Base-by-base conservation (phyloP, 2,797 vertebrate species). In the Pseudochromis fuscus region DNA sequence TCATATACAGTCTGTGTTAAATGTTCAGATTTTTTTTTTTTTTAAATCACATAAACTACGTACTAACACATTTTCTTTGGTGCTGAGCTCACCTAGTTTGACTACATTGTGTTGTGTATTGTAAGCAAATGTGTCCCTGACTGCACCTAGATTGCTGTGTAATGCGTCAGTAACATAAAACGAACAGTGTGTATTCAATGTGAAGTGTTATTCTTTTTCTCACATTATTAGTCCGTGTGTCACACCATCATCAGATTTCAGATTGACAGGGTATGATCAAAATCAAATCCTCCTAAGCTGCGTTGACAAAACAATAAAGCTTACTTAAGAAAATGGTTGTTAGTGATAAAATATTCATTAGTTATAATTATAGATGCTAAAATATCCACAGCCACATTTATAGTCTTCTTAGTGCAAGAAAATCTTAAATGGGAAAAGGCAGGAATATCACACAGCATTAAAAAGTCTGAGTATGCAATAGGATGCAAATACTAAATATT, bases 81-180 rank as follows among this genome's bases (percentile, higher is more conserved):
- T 63, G 11, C 30, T 31, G 21, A 8, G 18, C 30, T 23, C 16
- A 46, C n/a, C 9, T 40, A 7, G 0, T 12, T 8, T 12, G 13
- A 44, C 15, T 0, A 5, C 30, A 28, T 2, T 31, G 13, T 1
- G 1, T 28, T 25, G 5, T 27, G n/a, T n/a, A n/a, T 4, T 24
- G 15, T 9, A 16, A 27, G 1, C 49, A 28, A 53, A 57, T 15
- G 7, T 64, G 48, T 31, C 28, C 37, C 24, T 18, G 30, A 3
- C 21, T 60, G 40, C 55, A 23, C 5, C 7, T 40, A 9, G 23
- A 35, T 4, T 3, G 15, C 25, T 55, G 48, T 18, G 7, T 45
- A 50, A 31, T 33, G 37, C 62, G 31, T 58, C 18, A 33, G n/a
- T 28, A 46, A 58, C 38, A 37, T 12, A 18, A 60, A n/a, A n/a